Evolutionary conservation across 1,140 invertebrate genomes (phyloP).

Genomic region (Sipha flava): DNA sequence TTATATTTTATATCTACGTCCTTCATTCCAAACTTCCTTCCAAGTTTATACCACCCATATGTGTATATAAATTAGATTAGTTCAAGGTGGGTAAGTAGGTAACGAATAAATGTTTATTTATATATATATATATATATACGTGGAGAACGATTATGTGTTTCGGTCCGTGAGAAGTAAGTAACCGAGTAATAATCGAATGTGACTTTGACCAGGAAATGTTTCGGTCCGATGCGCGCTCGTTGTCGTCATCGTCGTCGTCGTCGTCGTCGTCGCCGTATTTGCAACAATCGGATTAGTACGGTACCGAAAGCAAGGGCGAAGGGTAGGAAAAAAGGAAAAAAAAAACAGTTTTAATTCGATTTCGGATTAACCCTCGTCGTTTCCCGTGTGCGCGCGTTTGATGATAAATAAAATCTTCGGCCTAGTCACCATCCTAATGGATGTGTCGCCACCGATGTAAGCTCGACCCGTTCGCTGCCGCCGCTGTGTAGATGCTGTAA

Average conservation of each 20-base stretch:
- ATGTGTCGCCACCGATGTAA: neutral
- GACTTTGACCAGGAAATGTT: neutral
- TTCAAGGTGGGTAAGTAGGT: no score
- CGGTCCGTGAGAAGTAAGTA: neutral
- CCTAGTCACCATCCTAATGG: conserved; percentile 10
- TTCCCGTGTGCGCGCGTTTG: neutral
- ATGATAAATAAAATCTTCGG: conserved; percentile 19
- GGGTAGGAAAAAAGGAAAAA: neutral
- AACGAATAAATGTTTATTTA: no score
- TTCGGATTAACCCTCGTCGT: conserved; percentile 1
- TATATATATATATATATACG: neutral
- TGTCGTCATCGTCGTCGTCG: no score
- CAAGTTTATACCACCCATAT: no score
- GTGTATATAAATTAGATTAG: no score
- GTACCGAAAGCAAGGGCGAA: no score
- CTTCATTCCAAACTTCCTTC: no score
- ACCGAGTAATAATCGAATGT: neutral
- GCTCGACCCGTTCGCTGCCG: neutral
- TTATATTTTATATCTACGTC: no score
- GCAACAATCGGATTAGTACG: conserved; percentile 2
- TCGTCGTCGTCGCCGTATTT: neutral
- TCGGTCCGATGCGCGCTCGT: neutral
- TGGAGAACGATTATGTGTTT: neutral
- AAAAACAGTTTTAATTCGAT: conserved; percentile 1
- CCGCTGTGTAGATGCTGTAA: neutral